Base-by-base conservation (phyloP, 2,797 vertebrate genomes). In the Hipposideros larvatus region DNA sequence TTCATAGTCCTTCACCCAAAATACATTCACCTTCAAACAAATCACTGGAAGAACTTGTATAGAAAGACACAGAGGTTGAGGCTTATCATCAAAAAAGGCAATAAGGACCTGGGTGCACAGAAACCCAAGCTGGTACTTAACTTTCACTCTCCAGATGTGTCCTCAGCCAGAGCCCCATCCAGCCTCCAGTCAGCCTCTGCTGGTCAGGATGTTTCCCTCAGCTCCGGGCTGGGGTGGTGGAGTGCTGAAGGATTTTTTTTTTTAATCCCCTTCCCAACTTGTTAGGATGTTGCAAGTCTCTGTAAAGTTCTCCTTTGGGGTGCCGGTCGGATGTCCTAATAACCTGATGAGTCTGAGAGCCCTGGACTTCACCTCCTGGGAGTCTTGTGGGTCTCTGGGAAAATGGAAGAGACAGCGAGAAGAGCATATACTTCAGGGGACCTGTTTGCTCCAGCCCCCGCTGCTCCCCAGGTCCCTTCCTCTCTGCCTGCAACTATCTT, bases 231-330 rank as follows among this genome's bases (percentile, higher is more conserved):
- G 37, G 14, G 78, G 63, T 53, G 84, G 86, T 22, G 46, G 79
- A 78, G 28, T 43, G 86, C 0, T 91, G 84, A 91, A 85, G 93
- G 66, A 24, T 80, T 57, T 57, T 80, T 31, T 80, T 70, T 82
- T 73, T 65, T 51, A 74, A 71, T 92, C 84, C 59, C 91, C 26
- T 89, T 94, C 86, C 86, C 96, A 95, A 97, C 90, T 96, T 97
- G 95, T 95, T 94, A 77, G 85, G 91, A 8, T 73, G 91, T 55
- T 90, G 89, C 77, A 90, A 89, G 96, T 92, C 95, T 98, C 96
- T 34, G 55, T 87, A 94, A 92, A 98, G 94, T 97, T 97, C 96
- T 97, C 98, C 97, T 94, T 26, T 28, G 71, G 93, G 78, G 59
- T 92, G 74, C 86, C 94, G 59, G 71, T 87, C 79, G 89, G 96